Evolutionary conservation across 92 coral and sea anemone species (phyloP), one percentile per base, ranked within the genome.

Genomic region (Epizoanthus fatuus): DNA sequence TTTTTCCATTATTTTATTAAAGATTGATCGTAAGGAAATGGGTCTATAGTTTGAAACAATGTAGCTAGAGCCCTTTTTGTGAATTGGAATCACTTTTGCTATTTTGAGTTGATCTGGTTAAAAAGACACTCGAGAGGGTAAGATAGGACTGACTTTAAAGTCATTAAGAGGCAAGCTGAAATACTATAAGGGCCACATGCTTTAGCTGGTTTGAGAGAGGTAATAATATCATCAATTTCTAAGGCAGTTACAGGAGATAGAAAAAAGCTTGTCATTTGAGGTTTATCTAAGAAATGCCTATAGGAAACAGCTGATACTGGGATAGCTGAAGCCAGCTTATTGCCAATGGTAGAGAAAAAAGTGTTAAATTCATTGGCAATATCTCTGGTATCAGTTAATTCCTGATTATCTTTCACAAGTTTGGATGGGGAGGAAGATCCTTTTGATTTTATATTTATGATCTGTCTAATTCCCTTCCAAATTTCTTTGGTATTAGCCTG

Each of bases 401-500:
- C 72, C 49, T 55, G 35, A 57, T 80, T 81, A 59, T 85, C 71
- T 52, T 88, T 54, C 64, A 72, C n/a, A 59, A 88, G 84, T 74
- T 42, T 82, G 29, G 62, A 66, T 60, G 91, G 87, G 59, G 65
- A 14, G 52, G 65, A 45, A 58, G 54, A 59, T 42, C 63, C 51
- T 53, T 75, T 17, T 0, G 84, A 38, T 74, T 85, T 85, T 55
- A 85, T 85, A 75, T 57, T 85, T 53, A 85, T 75, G 64, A 85
- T 63, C 52, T 75, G 89, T 75, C 63, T 85, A 17, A 85, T 85
- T 40, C 82, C 84, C 76, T 74, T 75, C 84, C 87, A 83, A 51
- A 66, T 70, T 63, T 83, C 72, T 71, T 69, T 70, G 17, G 72
- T 64, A 72, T 71, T 67, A 29, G 35, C 35, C 35, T 29, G 35